A percentile compares a stretch with the other conserved stretches of the same genome.
These are phyloP conservation scores for Pycnonotus jocosus DNA, from an alignment of 2,113 vertebrate species.

Conservation along the genomic window DNA sequence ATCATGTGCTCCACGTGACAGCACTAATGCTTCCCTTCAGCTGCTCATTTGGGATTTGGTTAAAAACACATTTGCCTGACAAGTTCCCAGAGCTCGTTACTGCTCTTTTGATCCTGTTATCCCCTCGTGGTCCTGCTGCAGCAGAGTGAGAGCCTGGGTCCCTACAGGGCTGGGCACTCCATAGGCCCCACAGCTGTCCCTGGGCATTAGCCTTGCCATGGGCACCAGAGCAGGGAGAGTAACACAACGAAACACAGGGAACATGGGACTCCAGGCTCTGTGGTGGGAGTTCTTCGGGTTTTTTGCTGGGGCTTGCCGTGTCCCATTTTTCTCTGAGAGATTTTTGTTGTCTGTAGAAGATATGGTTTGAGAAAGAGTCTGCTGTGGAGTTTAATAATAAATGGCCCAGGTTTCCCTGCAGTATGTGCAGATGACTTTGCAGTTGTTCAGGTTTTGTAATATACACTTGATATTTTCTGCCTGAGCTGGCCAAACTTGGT, in stretches of 20 bases:
- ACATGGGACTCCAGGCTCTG: fast-evolving
- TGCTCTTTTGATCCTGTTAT: slow-evolving; percentile 38
- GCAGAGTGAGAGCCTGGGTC: fast-evolving
- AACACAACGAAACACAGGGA: fast-evolving
- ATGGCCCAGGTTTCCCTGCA: not conserved
- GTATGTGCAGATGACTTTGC: not conserved
- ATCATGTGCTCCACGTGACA: slow-evolving; percentile 62
- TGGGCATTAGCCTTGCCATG: not conserved
- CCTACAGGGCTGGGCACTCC: fast-evolving
- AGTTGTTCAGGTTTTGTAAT: not conserved
- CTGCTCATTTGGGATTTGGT: not conserved
- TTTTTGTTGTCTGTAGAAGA: not conserved
- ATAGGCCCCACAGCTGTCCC: not conserved
- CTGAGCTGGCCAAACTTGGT: fast-evolving
- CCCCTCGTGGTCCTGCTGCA: not conserved
- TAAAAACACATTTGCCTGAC: slow-evolving; percentile 39
- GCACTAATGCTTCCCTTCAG: slow-evolving; percentile 48
- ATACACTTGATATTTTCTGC: not conserved
- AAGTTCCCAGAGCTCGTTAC: slow-evolving; percentile 33
- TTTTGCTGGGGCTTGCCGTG: not conserved
- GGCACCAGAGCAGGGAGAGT: not conserved
- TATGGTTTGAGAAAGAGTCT: not conserved
- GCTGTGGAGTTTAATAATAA: not conserved
- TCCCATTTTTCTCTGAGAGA: not conserved
- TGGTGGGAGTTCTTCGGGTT: fast-evolving